Base-by-base conservation (phyloP, 2,113 vertebrate species). In the Trematomus loennbergii region DNA sequence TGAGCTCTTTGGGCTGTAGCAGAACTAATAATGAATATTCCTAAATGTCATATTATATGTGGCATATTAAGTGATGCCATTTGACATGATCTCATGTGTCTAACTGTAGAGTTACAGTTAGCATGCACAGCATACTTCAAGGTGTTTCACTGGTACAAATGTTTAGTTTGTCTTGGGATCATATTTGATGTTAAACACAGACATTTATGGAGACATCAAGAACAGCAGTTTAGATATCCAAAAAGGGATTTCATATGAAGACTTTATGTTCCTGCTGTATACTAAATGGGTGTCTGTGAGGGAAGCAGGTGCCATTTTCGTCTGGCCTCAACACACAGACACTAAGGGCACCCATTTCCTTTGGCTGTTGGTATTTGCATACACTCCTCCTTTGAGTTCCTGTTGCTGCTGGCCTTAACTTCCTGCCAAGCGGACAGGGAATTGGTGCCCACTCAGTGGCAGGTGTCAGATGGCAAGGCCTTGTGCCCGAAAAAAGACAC, bases 401-500 rank as follows among this genome's bases (percentile, higher is more conserved):
- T 91, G 85, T 87, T 40, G 36, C 77, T 68, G 83, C 88, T 88
- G 90, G 87, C 85, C 66, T 87, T 80, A 76, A 91, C 92, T 94
- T 94, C 94, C 93, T 95, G 93, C 92, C 93, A 92, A 94, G 78
- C 80, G 81, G 90, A 91, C 84, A 91, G 91, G 81, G 87, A 73
- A 88, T 91, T 75, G 67, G 77, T 91, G 90, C 90, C 92, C 91
- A 87, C 87, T 91, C 92, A 85, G 91, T 92, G 91, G 94, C 94
- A 94, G 94, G 93, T 94, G 91, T 93, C 92, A 94, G 91, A 95
- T 93, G 91, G 93, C 91, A 81, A 86, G 94, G 89, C 90, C 89
- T 88, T 85, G 84, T 91, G 93, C 88, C 92, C 85, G 50, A 86
- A 88, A 89, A 40, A 90, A 91, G 83, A 94, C 89, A 94, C 84